phyloP scores from a whole-genome alignment of 2,888 invertebrate species.

The Euspilapteryx auroguttella region DNA sequence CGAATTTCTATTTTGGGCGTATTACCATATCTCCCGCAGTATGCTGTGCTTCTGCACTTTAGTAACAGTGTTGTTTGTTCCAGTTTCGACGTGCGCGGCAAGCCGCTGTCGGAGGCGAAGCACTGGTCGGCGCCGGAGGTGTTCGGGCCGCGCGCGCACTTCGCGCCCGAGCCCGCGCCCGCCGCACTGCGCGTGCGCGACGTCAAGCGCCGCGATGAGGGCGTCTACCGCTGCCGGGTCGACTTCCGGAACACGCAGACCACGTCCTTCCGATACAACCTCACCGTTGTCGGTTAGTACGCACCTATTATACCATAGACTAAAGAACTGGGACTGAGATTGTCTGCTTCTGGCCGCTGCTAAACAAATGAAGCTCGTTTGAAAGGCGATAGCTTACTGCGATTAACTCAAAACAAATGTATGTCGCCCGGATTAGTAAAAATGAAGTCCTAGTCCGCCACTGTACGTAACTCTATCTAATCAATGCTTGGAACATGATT shows the following conservation, averaged over 20 bases:
- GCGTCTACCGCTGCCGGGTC: conserved; percentile 86
- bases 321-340: neutral
- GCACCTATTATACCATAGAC: neutral
- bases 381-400: too few species aligned
- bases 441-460: too few species aligned
- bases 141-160: conserved; percentile 85
- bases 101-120: conserved; percentile 74
- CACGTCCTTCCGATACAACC: conserved; percentile 85
- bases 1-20: too few species aligned
- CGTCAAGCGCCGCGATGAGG: conserved; percentile 85
- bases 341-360: neutral
- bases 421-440: too few species aligned
- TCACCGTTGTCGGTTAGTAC: conserved; percentile 85
- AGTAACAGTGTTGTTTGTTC: too few species aligned
- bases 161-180: conserved; percentile 76
- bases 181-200: conserved; percentile 76
- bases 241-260: conserved; percentile 91
- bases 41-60: too few species aligned
- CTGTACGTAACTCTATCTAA: too few species aligned
- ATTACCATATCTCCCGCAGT: too few species aligned
- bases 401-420: too few species aligned
- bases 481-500: too few species aligned
- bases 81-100: conserved; percentile 87
- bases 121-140: conserved; percentile 86
- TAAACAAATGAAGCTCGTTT: too few species aligned